Conservation (phyloP, 2,888 invertebrate species). For the Frankliniella intonsa region DNA sequence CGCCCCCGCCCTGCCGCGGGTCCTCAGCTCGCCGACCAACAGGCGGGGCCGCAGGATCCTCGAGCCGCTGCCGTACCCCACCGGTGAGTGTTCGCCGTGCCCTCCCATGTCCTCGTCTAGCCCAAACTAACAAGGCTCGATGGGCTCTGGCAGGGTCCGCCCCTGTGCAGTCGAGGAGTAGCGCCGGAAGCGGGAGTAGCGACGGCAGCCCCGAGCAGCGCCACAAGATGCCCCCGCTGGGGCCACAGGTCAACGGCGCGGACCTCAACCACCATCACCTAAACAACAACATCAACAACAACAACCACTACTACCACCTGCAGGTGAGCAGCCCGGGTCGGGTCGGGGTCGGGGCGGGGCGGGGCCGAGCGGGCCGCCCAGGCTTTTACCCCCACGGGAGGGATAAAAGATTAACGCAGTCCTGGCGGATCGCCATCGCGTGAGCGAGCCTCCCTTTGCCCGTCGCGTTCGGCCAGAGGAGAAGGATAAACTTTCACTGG, state of each 20-base stretch:
- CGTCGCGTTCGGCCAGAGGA: no score
- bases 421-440: neutral
- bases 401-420: neutral
- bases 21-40: constrained; percentile 30
- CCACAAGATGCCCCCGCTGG: constrained; percentile 35
- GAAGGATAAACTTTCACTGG: no score
- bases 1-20: constrained; percentile 17
- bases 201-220: constrained; percentile 31
- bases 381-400: neutral
- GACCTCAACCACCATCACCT: neutral
- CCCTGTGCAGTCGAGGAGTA: neutral
- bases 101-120: neutral
- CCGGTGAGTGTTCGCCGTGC: constrained; percentile 12
- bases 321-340: neutral
- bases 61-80: constrained; percentile 28
- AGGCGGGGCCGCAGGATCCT: constrained; percentile 33
- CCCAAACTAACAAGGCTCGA: neutral
- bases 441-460: neutral
- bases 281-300: neutral
- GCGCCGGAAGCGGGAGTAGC: neutral
- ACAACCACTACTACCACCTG: neutral
- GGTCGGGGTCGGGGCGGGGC: neutral
- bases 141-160: neutral
- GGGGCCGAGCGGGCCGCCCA: neutral
- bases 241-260: neutral